Conservation (phyloP, 2,888 invertebrate species). For the Oligia strigilis region DNA sequence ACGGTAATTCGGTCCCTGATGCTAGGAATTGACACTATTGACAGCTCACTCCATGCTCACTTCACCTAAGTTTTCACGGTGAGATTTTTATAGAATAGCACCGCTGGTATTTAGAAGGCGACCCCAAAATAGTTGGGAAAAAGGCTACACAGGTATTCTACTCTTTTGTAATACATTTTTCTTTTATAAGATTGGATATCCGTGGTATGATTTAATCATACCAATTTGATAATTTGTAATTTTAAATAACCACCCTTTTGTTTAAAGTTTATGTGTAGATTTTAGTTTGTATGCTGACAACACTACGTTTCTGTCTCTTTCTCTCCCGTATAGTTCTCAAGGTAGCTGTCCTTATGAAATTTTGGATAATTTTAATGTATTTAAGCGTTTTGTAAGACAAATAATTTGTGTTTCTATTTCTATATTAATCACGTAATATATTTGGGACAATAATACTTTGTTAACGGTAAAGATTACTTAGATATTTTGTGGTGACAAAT, state of each 20-base stretch:
- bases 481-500: slow-evolving; percentile 85
- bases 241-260: too few relatives aligned
- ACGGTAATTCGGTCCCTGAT: too few relatives aligned
- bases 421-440: slow-evolving; percentile 57
- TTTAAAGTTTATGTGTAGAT: background rate
- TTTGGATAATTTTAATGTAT: slow-evolving; percentile 77
- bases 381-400: slow-evolving; percentile 72
- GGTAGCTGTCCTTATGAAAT: slow-evolving; percentile 84
- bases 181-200: too few relatives aligned
- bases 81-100: too few relatives aligned
- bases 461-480: slow-evolving; percentile 86
- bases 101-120: background rate
- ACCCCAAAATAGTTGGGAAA: background rate
- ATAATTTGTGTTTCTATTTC: slow-evolving; percentile 70
- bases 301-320: slow-evolving; percentile 85
- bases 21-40: too few relatives aligned
- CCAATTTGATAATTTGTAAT: background rate
- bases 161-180: background rate
- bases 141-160: background rate
- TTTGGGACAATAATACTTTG: slow-evolving; percentile 58
- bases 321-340: slow-evolving; percentile 89
- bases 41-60: too few relatives aligned
- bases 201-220: background rate
- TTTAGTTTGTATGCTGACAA: slow-evolving; percentile 67
- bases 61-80: too few relatives aligned